Percentiles rank a stretch among this genome's conserved stretches.
These are phyloP conservation scores for Cassiopea xamachana DNA, from an alignment of 30 jellyfish, hydroid and myxozoan species.

Conservation along the genomic window DNA sequence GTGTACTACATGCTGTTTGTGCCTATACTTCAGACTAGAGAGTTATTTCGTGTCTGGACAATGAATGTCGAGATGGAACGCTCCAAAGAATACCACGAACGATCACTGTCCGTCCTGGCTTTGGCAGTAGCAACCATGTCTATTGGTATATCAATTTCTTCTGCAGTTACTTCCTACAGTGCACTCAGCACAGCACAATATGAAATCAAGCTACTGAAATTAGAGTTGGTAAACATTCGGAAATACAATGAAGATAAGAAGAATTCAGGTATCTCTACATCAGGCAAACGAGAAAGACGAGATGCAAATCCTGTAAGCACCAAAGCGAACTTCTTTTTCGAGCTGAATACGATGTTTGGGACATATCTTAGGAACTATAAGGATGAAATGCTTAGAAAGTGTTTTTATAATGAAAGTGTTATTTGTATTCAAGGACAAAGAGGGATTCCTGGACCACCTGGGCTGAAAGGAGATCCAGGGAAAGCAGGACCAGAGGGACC, in stretches of 20 bases:
- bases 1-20: neutral
- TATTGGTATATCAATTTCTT: constrained; percentile 2
- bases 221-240: neutral
- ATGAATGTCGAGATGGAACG: neutral
- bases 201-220: neutral
- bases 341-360: neutral
- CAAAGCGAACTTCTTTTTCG: neutral
- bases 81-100: neutral
- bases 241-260: neutral
- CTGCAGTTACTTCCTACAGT: constrained; percentile 4
- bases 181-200: neutral
- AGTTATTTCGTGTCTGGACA: neutral
- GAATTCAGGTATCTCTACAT: neutral
- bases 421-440: constrained; percentile 48
- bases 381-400: constrained; percentile 18
- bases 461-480: constrained; percentile 40
- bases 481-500: constrained; percentile 29
- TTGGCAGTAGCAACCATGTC: constrained; percentile 1
- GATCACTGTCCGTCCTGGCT: neutral
- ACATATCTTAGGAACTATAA: constrained; percentile 13
- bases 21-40: neutral
- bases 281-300: constrained; percentile 13
- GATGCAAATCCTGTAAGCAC: neutral
- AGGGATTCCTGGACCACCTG: constrained; percentile 44
- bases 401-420: constrained; percentile 39